phyloP scores from a whole-genome alignment of 1,140 invertebrate genomes.

The Artemia franciscana region DNA sequence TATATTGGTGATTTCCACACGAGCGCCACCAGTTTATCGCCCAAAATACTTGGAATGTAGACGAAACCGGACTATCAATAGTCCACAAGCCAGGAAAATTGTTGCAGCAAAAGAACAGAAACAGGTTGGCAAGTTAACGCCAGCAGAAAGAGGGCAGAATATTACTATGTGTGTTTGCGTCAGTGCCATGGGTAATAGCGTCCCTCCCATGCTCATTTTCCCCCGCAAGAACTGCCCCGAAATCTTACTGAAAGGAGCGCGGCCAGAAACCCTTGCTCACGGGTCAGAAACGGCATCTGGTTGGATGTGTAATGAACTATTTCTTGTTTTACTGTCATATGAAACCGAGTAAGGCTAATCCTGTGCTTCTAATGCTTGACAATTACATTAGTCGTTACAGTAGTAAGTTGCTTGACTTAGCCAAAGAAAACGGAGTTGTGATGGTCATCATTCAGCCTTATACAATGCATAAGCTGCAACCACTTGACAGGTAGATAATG shows the following conservation, averaged over 20 bases:
- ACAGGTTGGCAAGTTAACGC: constrained; percentile 22
- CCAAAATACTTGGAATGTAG: constrained; percentile 2
- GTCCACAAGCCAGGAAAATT: constrained; percentile 22
- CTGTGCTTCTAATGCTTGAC: constrained; percentile 21
- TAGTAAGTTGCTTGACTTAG: constrained; percentile 16
- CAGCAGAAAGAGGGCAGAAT: constrained; percentile 20
- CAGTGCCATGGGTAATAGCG: constrained; percentile 20
- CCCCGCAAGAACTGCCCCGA: constrained; percentile 13
- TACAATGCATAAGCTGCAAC: constrained; percentile 20
- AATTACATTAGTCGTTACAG: constrained; percentile 20
- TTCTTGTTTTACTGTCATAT: constrained; percentile 19
- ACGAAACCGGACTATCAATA: constrained; percentile 22
- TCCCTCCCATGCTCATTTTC: constrained; percentile 23
- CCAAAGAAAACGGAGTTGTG: constrained; percentile 17
- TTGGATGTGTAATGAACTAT: constrained; percentile 21
- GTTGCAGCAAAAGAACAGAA: constrained; percentile 20
- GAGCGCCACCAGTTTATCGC: neutral
- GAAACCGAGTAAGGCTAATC: constrained; percentile 14
- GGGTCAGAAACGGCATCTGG: constrained; percentile 15
- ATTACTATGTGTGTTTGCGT: constrained; percentile 20
- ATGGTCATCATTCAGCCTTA: constrained; percentile 16
- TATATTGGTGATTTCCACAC: neutral
- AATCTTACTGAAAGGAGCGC: constrained; percentile 16
- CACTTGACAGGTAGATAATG: constrained; percentile 20
- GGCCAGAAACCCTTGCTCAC: constrained; percentile 15